These are phyloP conservation scores for Incurvaria masculella DNA, from an alignment of 2,888 invertebrate genomes.

Conservation along the genomic window DNA sequence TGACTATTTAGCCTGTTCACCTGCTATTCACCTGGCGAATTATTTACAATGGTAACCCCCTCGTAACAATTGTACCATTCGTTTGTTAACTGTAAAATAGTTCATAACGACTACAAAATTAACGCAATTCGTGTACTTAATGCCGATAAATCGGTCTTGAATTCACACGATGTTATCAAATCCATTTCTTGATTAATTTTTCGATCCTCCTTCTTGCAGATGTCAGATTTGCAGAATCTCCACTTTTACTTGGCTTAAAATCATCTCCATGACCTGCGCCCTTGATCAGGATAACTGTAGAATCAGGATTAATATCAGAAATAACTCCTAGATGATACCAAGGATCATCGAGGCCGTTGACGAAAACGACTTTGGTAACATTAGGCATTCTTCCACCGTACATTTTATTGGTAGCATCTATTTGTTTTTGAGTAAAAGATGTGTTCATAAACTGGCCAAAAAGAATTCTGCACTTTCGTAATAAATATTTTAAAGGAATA, in stretches of 20 bases:
- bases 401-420: conserved; percentile 40
- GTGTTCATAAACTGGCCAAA: conserved; percentile 36
- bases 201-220: conserved; percentile 32
- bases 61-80: too few relatives aligned
- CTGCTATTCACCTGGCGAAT: too few relatives aligned
- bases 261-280: conserved; percentile 35
- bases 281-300: conserved; percentile 35
- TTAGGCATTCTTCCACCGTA: conserved; percentile 48
- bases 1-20: too few relatives aligned
- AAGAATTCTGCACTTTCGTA: conserved; percentile 37
- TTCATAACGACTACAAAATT: too few relatives aligned
- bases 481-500: conserved; percentile 37
- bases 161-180: too few relatives aligned
- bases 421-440: conserved; percentile 30
- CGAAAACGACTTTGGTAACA: conserved; percentile 53
- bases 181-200: conserved; percentile 38
- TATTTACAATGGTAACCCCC: too few relatives aligned
- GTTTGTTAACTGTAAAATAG: too few relatives aligned
- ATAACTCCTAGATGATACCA: conserved; percentile 54
- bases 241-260: conserved; percentile 26
- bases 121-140: too few relatives aligned
- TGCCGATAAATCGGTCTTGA: too few relatives aligned
- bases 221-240: conserved; percentile 33
- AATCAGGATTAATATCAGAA: conserved; percentile 35
- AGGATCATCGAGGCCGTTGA: conserved; percentile 59